Percentiles rank a stretch among this genome's conserved stretches.
phyloP scores from a whole-genome alignment of 2,888 invertebrate genomes.

The Buathra laborator region DNA sequence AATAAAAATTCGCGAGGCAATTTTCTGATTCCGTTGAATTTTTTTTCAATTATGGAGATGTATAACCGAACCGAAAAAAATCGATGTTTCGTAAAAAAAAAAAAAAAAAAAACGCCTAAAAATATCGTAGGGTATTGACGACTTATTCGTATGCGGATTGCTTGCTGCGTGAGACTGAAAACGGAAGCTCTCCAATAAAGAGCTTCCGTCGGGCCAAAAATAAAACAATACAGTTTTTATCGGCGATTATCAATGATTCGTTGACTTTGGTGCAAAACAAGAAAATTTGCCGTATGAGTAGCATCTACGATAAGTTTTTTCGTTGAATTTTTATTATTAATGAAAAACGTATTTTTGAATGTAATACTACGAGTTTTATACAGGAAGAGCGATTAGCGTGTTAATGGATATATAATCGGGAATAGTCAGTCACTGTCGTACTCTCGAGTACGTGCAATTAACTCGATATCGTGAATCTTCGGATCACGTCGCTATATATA shows the following conservation, averaged over 20 bases:
- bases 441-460: conserved; percentile 53
- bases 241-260: background rate
- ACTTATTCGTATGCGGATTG: too few relatives aligned
- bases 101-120: too few relatives aligned
- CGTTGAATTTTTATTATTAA: too few relatives aligned
- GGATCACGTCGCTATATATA: conserved; percentile 36
- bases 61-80: too few relatives aligned
- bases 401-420: background rate
- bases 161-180: too few relatives aligned
- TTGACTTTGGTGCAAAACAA: background rate
- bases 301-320: too few relatives aligned
- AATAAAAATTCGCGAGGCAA: too few relatives aligned
- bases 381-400: background rate
- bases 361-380: background rate
- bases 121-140: too few relatives aligned
- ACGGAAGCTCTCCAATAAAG: background rate
- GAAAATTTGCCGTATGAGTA: background rate
- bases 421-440: conserved; percentile 42
- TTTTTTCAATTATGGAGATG: too few relatives aligned
- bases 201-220: too few relatives aligned
- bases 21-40: too few relatives aligned
- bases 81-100: too few relatives aligned
- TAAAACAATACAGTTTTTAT: background rate
- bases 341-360: background rate
- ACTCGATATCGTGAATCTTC: conserved; percentile 60